Evolutionary conservation across 2,113 vertebrate genomes (phyloP), one percentile per base, ranked within the genome.

Genomic region (Nematolebias whitei): DNA sequence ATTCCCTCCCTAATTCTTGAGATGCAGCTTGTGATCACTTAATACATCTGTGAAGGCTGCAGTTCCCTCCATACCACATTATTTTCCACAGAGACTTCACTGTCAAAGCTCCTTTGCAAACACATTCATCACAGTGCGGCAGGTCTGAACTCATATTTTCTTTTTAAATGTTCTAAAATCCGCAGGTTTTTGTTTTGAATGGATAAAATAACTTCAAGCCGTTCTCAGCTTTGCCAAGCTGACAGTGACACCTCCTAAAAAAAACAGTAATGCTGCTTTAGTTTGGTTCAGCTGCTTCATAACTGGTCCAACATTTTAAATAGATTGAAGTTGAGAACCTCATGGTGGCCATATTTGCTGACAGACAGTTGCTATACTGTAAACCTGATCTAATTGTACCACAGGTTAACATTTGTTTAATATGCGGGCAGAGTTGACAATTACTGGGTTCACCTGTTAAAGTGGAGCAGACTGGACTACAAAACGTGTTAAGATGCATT

Each of bases 361-460:
- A 45, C 54, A 58, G 26, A 52, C 41, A 50, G 62, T 48, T 13
- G 7, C 3, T 15, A 32, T 53, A 14, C 22, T 32, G 39, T 68
- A 48, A 74, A 55, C 14, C 40, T 51, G 71, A 84, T 58, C 70
- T 39, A 0, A 56, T 43, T 12, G 1, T 45, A 39, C 50, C 49
- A 57, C 47, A 2, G 50, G 66, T 69, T 68, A 55, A 41, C 84
- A 85, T 82, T 80, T 84, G 32, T 35, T 84, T 4, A 8, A 35
- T 4, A 5, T 35, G 5, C 43, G 52, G 51, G 73, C 63, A 6
- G 58, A 55, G 44, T 78, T 62, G 82, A 70, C 19, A 70, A 81
- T 56, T 73, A 73, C 75, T 15, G 49, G 23, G 67, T 43, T 71
- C 78, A 82, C 71, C 77, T 83, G 74, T 55, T 76, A 9, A 58